These are phyloP conservation scores for Hemibagrus wyckioides DNA, from an alignment of 2,113 vertebrate genomes.

Conservation along the genomic window DNA sequence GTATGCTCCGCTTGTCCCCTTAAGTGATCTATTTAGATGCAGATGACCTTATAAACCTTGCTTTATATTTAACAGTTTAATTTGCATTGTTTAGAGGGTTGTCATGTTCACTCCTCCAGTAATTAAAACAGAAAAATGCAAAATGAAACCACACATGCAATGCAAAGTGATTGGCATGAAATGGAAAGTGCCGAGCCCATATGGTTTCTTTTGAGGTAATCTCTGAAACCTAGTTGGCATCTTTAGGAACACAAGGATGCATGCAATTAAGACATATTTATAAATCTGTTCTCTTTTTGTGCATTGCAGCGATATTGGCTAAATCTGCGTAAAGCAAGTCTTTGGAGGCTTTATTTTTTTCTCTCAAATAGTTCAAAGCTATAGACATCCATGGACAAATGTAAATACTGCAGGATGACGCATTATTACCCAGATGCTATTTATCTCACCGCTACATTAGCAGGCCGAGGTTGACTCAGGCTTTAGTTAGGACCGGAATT, in stretches of 20 bases:
- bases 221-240: neutral
- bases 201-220: neutral
- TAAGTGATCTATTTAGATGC: neutral
- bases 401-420: neutral
- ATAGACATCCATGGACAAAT: neutral
- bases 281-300: too few relatives aligned
- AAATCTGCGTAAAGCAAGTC: neutral
- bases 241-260: neutral
- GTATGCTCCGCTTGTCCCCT: too few relatives aligned
- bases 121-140: neutral
- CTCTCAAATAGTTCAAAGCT: neutral
- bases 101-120: neutral
- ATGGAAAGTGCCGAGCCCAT: neutral
- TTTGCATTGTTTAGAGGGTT: neutral
- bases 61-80: neutral
- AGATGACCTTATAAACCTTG: neutral
- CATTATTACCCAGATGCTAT: neutral
- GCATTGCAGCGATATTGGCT: neutral
- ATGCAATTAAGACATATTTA: neutral
- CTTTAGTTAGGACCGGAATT: too few relatives aligned
- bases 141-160: neutral
- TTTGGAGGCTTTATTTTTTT: neutral
- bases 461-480: neutral
- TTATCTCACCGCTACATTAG: too few relatives aligned
- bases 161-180: neutral